Conservation (phyloP, 2,113 vertebrate genomes). For the Siniperca knerii region DNA sequence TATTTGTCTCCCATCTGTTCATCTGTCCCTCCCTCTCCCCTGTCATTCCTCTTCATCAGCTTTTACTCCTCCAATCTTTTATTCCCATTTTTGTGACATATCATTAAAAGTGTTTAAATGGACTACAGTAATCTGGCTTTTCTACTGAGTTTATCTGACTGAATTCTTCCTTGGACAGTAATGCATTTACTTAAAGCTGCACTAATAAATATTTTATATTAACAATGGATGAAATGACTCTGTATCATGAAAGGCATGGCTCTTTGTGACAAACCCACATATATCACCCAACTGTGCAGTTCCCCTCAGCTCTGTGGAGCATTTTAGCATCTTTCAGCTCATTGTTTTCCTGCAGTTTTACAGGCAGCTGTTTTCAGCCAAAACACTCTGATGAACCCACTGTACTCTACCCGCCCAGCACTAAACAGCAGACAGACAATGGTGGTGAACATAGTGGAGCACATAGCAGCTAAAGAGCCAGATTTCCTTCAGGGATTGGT, state of each 20-base stretch:
- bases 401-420: background rate
- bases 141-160: background rate
- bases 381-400: background rate
- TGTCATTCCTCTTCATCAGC: background rate
- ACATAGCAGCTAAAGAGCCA: background rate
- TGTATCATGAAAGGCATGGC: background rate
- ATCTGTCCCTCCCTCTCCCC: background rate
- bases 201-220: background rate
- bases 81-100: background rate
- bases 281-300: background rate
- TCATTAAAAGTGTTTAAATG: background rate
- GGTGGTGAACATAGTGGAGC: background rate
- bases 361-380: background rate
- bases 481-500: background rate
- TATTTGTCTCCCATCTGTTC: conserved; percentile 19
- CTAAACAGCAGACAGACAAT: background rate
- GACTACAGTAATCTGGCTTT: background rate
- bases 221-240: background rate
- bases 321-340: background rate
- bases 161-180: background rate
- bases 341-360: background rate
- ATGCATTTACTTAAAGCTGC: background rate
- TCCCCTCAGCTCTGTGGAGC: background rate
- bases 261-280: background rate
- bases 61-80: conserved; percentile 1